A percentile compares a stretch with the other conserved stretches of the same genome.
These are phyloP conservation scores for Rhyacophila evoluta DNA, from an alignment of 2,888 invertebrate genomes.

Conservation along the genomic window DNA sequence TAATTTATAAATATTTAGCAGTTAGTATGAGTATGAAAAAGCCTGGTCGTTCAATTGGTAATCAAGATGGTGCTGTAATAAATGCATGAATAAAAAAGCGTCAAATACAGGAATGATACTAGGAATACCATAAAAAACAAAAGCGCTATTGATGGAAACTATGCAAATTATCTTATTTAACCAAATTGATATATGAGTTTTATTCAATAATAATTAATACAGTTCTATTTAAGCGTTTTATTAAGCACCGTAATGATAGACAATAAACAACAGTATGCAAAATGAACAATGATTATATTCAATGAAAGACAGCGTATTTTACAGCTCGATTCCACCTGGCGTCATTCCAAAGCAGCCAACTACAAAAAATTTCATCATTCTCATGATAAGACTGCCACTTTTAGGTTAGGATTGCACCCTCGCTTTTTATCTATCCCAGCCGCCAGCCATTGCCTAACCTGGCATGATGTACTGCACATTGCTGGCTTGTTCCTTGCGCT, in stretches of 20 bases:
- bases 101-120: not conserved
- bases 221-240: not conserved
- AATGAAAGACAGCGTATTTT: conserved; percentile 32
- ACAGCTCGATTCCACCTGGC: conserved; percentile 45
- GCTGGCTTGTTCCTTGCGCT: conserved; percentile 78
- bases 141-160: not conserved
- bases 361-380: conserved; percentile 21
- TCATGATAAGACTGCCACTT: not conserved
- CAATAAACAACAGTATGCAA: not conserved
- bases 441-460: conserved; percentile 71
- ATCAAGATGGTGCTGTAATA: not conserved
- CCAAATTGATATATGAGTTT: too few relatives aligned
- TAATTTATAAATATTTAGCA: not conserved
- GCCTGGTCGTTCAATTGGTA: not conserved
- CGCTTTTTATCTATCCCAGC: not conserved
- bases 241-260: not conserved
- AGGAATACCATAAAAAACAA: not conserved
- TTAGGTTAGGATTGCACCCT: not conserved
- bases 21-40: not conserved
- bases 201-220: not conserved
- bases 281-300: not conserved
- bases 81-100: not conserved
- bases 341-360: conserved; percentile 43
- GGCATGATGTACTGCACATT: conserved; percentile 92
- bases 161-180: too few relatives aligned